These are phyloP conservation scores for Rostratula benghalensis DNA, from an alignment of 2,113 vertebrate genomes.

Conservation along the genomic window DNA sequence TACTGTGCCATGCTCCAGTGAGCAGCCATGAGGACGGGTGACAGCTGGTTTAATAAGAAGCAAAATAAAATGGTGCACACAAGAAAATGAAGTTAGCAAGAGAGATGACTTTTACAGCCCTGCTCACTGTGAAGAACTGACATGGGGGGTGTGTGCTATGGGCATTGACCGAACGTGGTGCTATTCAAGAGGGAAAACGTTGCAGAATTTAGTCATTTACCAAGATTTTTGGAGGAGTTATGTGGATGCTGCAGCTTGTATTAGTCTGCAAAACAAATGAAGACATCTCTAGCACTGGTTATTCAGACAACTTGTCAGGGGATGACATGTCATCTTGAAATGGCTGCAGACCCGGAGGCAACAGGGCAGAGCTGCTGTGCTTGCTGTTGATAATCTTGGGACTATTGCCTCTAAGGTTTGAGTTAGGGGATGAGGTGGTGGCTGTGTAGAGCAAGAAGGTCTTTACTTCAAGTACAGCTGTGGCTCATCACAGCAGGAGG, in stretches of 20 bases:
- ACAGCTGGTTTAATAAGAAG: slow-evolving; percentile 52
- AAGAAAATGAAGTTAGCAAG: slow-evolving; percentile 25
- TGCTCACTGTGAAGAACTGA: not conserved
- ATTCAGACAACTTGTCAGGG: not conserved
- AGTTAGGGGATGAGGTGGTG: not conserved
- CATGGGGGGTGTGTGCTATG: not conserved
- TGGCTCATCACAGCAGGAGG: not conserved
- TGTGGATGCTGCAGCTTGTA: slow-evolving; percentile 67
- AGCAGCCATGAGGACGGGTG: slow-evolving; percentile 57
- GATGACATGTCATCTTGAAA: not conserved
- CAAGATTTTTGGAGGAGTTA: slow-evolving; percentile 60
- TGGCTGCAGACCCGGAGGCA: not conserved
- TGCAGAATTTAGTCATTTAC: slow-evolving; percentile 66
- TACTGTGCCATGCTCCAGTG: slow-evolving; percentile 51
- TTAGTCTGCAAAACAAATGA: slow-evolving; percentile 75
- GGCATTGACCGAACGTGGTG: not conserved
- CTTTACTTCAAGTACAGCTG: not conserved
- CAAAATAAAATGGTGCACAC: slow-evolving; percentile 37
- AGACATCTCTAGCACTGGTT: slow-evolving; percentile 53
- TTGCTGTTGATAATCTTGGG: not conserved
- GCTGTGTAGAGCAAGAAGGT: not conserved
- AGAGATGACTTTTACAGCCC: slow-evolving; percentile 10
- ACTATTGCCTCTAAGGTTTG: not conserved
- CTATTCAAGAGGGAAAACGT: not conserved
- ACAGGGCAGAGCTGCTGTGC: not conserved